These are phyloP conservation scores for Falco naumanni DNA, from an alignment of 2,797 vertebrate genomes.

Conservation along the genomic window DNA sequence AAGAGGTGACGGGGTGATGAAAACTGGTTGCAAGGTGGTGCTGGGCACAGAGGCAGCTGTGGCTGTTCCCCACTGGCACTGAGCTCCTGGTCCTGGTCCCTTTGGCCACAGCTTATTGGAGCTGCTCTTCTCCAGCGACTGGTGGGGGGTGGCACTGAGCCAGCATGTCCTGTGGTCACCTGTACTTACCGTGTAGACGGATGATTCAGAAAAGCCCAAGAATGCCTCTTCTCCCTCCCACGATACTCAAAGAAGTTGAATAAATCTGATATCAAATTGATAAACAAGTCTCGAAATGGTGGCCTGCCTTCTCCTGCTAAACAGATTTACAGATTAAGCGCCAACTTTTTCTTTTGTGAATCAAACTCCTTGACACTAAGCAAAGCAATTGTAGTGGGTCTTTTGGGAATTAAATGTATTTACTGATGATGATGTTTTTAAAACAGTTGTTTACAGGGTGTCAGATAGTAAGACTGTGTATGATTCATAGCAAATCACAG, in stretches of 20 bases:
- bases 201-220: neutral
- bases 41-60: rapidly evolving
- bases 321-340: neutral
- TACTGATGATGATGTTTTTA: slow-evolving; percentile 40
- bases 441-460: slow-evolving; percentile 39
- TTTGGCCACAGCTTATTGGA: neutral
- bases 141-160: neutral
- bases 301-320: neutral
- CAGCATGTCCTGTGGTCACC: rapidly evolving
- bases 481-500: slow-evolving; percentile 37
- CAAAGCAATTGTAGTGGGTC: slow-evolving; percentile 11
- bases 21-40: neutral
- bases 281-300: neutral
- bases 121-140: neutral
- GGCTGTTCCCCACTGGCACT: rapidly evolving
- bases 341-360: neutral
- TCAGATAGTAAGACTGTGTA: slow-evolving; percentile 11
- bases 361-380: slow-evolving; percentile 22
- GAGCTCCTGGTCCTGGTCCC: rapidly evolving
- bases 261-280: neutral
- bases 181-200: neutral
- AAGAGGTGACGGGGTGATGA: neutral
- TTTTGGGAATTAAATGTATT: slow-evolving; percentile 49
- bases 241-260: neutral
- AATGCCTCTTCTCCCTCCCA: neutral